phyloP scores from a whole-genome alignment of 2,113 vertebrate genomes.

The Ibidorhyncha struthersii region DNA sequence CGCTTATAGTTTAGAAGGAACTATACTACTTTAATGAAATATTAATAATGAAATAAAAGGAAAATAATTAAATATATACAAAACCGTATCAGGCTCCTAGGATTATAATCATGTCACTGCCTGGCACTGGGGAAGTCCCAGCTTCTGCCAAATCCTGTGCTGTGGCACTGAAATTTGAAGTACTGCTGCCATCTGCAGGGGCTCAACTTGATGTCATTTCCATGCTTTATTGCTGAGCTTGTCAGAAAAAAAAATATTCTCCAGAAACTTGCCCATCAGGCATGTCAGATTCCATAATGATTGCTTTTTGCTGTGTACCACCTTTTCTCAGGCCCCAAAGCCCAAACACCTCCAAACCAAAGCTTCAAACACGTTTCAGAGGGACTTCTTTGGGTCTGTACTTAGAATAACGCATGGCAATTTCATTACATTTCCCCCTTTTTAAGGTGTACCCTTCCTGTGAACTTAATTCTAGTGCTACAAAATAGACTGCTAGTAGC shows the following conservation, averaged over 20 bases:
- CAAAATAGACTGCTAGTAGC: background rate
- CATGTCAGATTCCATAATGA: background rate
- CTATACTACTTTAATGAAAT: too few relatives aligned
- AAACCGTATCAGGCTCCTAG: too few relatives aligned
- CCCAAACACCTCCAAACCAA: background rate
- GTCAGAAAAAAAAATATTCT: background rate
- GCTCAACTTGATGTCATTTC: background rate
- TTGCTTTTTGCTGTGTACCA: background rate
- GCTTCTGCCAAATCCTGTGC: background rate
- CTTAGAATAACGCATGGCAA: background rate
- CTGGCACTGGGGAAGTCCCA: background rate
- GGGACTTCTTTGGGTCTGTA: background rate
- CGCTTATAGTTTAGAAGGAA: too few relatives aligned
- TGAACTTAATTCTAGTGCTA: background rate
- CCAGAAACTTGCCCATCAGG: background rate
- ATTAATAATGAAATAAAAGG: too few relatives aligned
- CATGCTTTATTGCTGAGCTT: background rate
- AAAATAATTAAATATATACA: too few relatives aligned
- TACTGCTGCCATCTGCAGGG: conserved; percentile 83
- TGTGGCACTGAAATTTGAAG: conserved; percentile 70
- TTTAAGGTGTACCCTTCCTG: background rate
- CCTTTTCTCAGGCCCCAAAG: background rate
- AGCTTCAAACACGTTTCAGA: background rate
- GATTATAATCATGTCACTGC: too few relatives aligned
- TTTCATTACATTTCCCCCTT: background rate